Evolutionary conservation across 1,140 invertebrate genomes (phyloP).

Genomic region (Hyposmocoma kahamanoa): DNA sequence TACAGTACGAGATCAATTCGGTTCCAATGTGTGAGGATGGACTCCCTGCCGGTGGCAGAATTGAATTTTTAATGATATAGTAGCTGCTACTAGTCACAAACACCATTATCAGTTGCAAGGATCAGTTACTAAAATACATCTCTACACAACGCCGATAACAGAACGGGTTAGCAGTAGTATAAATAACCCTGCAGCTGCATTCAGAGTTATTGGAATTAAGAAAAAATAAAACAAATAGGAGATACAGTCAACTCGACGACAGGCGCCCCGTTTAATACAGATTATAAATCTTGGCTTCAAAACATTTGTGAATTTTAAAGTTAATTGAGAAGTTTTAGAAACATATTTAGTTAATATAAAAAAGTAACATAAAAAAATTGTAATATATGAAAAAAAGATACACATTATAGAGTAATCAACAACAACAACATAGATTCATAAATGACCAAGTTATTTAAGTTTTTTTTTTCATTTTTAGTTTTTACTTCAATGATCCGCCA

Average conservation of each 20-base stretch:
- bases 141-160: background rate
- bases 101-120: background rate
- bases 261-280: conserved; percentile 2
- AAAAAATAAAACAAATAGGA: background rate
- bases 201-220: background rate
- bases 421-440: no score
- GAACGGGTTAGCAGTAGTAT: background rate
- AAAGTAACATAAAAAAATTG: no score
- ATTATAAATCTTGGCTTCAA: background rate
- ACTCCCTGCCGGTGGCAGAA: background rate
- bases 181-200: conserved; percentile 2
- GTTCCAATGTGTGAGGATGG: background rate
- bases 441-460: no score
- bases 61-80: background rate
- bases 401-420: no score
- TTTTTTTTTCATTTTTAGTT: no score
- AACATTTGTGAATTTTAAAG: no score
- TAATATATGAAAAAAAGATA: no score
- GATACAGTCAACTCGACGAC: background rate
- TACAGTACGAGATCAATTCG: background rate
- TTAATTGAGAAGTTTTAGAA: no score
- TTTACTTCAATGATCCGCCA: no score
- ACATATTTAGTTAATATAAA: no score
- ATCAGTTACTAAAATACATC: background rate
- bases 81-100: background rate